Percentiles rank a stretch among this genome's conserved stretches.
phyloP scores from a whole-genome alignment of 1,140 invertebrate species.

The Drosophila navojoa region DNA sequence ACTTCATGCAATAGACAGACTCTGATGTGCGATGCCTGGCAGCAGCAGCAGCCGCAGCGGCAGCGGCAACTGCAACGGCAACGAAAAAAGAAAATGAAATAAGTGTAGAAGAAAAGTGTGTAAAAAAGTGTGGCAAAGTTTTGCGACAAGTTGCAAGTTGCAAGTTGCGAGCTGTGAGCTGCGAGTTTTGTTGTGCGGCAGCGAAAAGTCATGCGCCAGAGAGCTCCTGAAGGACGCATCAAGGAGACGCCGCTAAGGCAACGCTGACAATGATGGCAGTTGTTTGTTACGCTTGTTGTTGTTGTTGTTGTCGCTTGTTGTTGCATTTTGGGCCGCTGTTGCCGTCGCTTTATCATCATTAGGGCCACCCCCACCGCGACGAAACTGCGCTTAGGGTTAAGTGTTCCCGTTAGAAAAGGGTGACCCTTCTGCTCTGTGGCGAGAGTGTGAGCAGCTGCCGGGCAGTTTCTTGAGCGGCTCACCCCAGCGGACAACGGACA shows the following conservation, averaged over 20 bases:
- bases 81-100: constrained; percentile 33
- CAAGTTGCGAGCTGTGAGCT: constrained; percentile 14
- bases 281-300: constrained; percentile 30
- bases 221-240: constrained; percentile 80
- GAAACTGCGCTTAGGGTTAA: constrained; percentile 75
- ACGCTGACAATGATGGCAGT: constrained; percentile 51
- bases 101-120: constrained; percentile 21
- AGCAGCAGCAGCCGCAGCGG: neutral
- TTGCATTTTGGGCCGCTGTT: constrained; percentile 30
- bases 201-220: constrained; percentile 79
- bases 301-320: constrained; percentile 14
- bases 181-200: constrained; percentile 39
- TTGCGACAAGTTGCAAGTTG: constrained; percentile 57
- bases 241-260: constrained; percentile 60
- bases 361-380: constrained; percentile 47
- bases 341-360: constrained; percentile 70
- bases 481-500: neutral
- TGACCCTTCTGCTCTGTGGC: neutral
- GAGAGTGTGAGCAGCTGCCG: constrained; percentile 28
- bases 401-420: constrained; percentile 80
- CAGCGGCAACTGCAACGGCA: neutral
- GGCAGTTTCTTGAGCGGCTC: constrained; percentile 2
- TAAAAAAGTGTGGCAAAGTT: constrained; percentile 70
- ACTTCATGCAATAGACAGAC: constrained; percentile 42
- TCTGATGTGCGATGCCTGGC: constrained; percentile 43